Conservation (phyloP, 1,140 invertebrate genomes). For the Anthonomus grandis region DNA sequence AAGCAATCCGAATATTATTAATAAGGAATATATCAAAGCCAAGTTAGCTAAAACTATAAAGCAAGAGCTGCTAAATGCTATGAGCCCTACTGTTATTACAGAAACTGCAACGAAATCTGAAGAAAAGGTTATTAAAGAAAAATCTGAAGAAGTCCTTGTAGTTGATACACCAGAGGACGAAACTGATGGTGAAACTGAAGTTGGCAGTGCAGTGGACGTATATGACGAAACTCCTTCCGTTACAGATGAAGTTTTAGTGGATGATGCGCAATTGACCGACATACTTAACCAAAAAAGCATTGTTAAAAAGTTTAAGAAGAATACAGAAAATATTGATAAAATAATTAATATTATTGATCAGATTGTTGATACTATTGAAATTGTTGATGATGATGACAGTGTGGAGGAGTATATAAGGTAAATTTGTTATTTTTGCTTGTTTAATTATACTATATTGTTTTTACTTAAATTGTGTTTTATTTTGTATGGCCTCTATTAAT, state of each 20-base stretch:
- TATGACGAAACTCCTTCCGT: conserved; percentile 8
- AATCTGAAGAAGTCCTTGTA: neutral
- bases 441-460: too few species aligned
- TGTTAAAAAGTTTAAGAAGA: conserved; percentile 35
- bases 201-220: conserved; percentile 1
- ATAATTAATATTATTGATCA: conserved; percentile 50
- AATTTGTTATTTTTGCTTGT: too few species aligned
- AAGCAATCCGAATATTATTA: conserved; percentile 42
- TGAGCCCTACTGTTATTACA: conserved; percentile 26
- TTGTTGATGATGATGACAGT: conserved; percentile 45
- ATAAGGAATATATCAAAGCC: conserved; percentile 42
- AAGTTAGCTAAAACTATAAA: conserved; percentile 36
- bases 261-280: neutral
- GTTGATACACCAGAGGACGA: neutral
- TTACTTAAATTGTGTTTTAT: too few species aligned
- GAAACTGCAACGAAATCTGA: neutral
- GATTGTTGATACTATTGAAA: conserved; percentile 53
- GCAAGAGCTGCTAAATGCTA: conserved; percentile 34
- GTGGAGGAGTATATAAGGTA: neutral
- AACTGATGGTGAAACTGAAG: neutral
- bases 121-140: conserved; percentile 1
- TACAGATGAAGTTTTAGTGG: neutral
- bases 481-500: too few species aligned
- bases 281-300: too few species aligned
- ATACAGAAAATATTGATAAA: conserved; percentile 39